phyloP scores from a whole-genome alignment of 2,888 invertebrate species.

The Stramonita haemastoma region DNA sequence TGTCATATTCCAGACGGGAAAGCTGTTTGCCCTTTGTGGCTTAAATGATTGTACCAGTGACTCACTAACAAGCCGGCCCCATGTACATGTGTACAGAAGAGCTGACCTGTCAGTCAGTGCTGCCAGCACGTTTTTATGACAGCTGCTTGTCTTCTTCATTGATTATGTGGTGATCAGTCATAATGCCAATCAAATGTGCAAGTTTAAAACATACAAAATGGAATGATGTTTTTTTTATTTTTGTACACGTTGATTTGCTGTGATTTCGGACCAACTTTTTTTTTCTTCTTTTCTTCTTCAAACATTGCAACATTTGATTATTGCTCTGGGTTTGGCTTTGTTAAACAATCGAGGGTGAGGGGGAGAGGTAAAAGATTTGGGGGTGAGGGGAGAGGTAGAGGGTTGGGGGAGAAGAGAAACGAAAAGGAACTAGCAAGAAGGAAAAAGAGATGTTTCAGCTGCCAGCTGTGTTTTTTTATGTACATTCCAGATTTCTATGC shows the following conservation, averaged over 20 bases:
- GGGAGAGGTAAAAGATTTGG: too few species aligned
- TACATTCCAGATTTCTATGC: slow-evolving; percentile 1
- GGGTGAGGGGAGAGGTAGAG: too few species aligned
- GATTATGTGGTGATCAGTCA: background rate
- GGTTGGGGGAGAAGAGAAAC: too few species aligned
- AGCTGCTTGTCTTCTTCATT: background rate
- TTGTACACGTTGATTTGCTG: slow-evolving; percentile 1
- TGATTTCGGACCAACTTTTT: background rate
- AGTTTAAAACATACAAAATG: background rate
- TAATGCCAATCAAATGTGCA: background rate
- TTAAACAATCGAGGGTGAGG: too few species aligned
- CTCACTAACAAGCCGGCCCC: background rate
- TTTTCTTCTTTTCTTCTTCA: background rate
- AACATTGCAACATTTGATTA: too few species aligned
- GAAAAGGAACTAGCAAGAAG: too few species aligned
- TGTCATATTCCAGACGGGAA: background rate
- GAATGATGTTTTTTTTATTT: background rate
- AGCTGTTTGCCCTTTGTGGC: background rate
- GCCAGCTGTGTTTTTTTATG: background rate
- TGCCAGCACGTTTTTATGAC: background rate
- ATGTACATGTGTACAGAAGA: background rate
- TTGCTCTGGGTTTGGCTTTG: too few species aligned
- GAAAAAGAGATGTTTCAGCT: too few species aligned
- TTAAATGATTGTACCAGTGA: background rate
- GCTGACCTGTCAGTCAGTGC: background rate